phyloP scores from a whole-genome alignment of 2,113 vertebrate species.

The Urocynchramus pylzowi region DNA sequence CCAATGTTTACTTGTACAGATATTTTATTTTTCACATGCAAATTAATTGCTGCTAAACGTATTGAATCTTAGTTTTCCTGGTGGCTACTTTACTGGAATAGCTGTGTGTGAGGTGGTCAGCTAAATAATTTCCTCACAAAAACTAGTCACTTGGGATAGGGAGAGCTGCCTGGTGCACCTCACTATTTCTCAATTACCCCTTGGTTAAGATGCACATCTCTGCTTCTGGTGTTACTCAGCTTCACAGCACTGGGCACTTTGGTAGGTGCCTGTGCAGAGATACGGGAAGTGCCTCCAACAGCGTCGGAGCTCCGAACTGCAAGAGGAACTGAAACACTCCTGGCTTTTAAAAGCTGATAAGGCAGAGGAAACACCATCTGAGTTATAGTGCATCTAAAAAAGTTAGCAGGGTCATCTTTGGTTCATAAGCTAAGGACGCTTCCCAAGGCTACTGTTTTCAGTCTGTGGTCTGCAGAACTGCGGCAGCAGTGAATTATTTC shows the following conservation, averaged over 20 bases:
- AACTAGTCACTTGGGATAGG: not conserved
- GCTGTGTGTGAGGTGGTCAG: not conserved
- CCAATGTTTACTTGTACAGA: not conserved
- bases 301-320: accelerated
- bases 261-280: not conserved
- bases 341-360: not conserved
- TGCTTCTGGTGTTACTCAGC: not conserved
- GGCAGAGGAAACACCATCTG: not conserved
- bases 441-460: not conserved
- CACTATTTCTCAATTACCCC: not conserved
- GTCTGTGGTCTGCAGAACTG: not conserved
- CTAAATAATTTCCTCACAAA: not conserved
- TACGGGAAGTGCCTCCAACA: not conserved
- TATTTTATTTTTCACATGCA: not conserved
- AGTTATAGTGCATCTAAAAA: not conserved
- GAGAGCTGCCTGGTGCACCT: not conserved
- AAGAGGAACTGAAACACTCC: not conserved
- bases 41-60: not conserved
- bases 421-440: not conserved
- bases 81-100: not conserved
- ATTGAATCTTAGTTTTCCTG: not conserved
- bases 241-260: accelerated
- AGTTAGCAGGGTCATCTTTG: not conserved
- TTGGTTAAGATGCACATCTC: not conserved
- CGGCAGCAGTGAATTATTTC: not conserved